phyloP scores from a whole-genome alignment of 2,888 invertebrate genomes.

The Auanema freiburgensis region DNA sequence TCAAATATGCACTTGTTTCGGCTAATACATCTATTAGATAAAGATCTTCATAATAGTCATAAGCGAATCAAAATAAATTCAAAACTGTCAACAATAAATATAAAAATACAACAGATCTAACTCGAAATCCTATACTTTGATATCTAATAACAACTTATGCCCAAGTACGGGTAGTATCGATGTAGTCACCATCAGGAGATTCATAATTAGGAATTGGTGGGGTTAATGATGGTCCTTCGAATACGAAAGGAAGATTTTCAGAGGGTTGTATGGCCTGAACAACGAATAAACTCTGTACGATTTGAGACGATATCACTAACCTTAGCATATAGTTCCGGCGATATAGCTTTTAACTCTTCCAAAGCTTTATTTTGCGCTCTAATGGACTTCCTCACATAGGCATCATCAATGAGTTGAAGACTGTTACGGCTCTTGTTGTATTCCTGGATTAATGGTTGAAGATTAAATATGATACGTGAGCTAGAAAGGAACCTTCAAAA shows the following conservation, averaged over 20 bases:
- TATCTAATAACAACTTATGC: slow-evolving; percentile 10
- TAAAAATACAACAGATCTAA: too few species aligned
- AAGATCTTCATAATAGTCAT: too few species aligned
- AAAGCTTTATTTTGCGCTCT: slow-evolving; percentile 79
- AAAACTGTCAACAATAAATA: too few species aligned
- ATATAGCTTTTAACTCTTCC: slow-evolving; percentile 78
- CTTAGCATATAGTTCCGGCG: slow-evolving; percentile 82
- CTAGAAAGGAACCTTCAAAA: slow-evolving; percentile 33
- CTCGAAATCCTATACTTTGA: too few species aligned
- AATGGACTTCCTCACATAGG: slow-evolving; percentile 75
- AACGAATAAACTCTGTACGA: background rate
- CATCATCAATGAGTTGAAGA: slow-evolving; percentile 68
- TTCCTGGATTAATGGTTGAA: slow-evolving; percentile 25
- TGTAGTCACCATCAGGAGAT: slow-evolving; percentile 86
- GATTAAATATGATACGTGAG: background rate
- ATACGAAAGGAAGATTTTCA: slow-evolving; percentile 74
- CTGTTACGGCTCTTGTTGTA: slow-evolving; percentile 36
- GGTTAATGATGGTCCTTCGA: slow-evolving; percentile 79
- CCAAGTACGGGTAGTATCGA: slow-evolving; percentile 72
- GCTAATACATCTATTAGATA: too few species aligned
- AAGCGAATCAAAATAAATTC: too few species aligned
- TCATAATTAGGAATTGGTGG: slow-evolving; percentile 81
- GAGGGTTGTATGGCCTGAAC: slow-evolving; percentile 70
- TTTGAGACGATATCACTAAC: slow-evolving; percentile 68
- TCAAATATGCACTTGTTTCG: too few species aligned